Base-by-base conservation (phyloP, 2,888 invertebrate genomes). In the Chrysotoxum bicinctum region DNA sequence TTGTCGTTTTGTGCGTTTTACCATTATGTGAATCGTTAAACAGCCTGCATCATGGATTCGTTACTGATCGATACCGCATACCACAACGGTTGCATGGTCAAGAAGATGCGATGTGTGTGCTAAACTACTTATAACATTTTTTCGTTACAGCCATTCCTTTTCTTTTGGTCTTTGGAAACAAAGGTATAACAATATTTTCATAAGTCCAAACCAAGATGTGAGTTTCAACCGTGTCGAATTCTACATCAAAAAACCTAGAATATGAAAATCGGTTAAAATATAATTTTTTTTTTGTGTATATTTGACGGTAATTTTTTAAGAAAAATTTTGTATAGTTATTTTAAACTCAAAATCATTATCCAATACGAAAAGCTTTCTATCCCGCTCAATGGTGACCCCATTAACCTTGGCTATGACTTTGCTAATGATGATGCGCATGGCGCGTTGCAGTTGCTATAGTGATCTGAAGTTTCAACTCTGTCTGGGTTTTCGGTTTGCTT, bases 121-220 rank as follows among this genome's bases (percentile, higher is more conserved):
- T 75, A 64, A 83, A 79, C 83, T 75, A 69, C 74, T 83, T 83
- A 83, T 37, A 81, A 10, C 62, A 16, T 73, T 64, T 73, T 54
- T 69, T 37, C 16, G 40, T 54, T 30, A 26, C 7, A 35, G 3
- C 12, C 52, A 9, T 76, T 60, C 43, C 70, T 66, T 5, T 50
- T 26, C 3, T 30, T 9, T 16, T 23, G 48, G 64, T 32, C 6
- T 40, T 56, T 35, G 30, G 43, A 50, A 68, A 79, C 79, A 79
- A 79, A 73, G 56, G 66, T 74, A n/a, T n/a, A 60, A 23, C n/a
- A 62, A 50, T 68, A 48, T 74, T 74, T 73, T 35, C 32, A 30
- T 68, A 58, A 60, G 52, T 26, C 8, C 40, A 43, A 66, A 30
- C 26, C 35, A n/a, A 72, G 52, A 30, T 68, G 30, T 40, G 45